Percentiles rank a stretch among this genome's conserved stretches.
Conservation (phyloP, 2,113 vertebrate genomes). For the Melanerpes formicivorus region DNA sequence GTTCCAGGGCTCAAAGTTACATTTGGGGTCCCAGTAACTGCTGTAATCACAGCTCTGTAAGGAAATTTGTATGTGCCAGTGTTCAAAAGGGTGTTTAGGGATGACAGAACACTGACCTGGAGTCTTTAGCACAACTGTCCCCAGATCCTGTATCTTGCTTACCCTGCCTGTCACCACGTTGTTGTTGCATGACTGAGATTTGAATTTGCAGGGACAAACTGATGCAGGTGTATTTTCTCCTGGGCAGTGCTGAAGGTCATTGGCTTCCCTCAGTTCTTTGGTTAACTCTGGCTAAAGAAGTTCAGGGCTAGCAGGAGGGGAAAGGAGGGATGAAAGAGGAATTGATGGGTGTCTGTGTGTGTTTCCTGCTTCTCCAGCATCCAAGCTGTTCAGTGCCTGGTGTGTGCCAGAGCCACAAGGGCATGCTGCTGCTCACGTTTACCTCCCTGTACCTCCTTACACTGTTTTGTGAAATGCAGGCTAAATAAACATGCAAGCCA, state of each 20-base stretch:
- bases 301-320: not conserved
- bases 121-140: not conserved
- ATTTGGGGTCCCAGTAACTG: not conserved
- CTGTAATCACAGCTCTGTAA: not conserved
- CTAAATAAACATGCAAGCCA: not conserved
- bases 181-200: not conserved
- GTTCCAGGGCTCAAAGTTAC: not conserved
- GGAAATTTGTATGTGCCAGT: not conserved
- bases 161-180: not conserved
- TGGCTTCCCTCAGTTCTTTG: not conserved
- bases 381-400: not conserved
- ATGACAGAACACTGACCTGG: fast-evolving
- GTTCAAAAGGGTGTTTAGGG: not conserved
- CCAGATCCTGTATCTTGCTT: not conserved
- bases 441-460: not conserved
- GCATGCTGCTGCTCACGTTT: not conserved
- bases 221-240: not conserved
- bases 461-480: not conserved
- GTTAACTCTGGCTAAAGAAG: not conserved
- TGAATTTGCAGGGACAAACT: not conserved
- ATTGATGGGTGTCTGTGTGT: not conserved
- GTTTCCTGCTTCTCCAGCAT: not conserved
- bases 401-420: not conserved
- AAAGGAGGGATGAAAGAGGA: not conserved
- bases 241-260: not conserved